Base-by-base conservation (phyloP, 2,888 invertebrate species). In the Tricholauxania praeusta region DNA sequence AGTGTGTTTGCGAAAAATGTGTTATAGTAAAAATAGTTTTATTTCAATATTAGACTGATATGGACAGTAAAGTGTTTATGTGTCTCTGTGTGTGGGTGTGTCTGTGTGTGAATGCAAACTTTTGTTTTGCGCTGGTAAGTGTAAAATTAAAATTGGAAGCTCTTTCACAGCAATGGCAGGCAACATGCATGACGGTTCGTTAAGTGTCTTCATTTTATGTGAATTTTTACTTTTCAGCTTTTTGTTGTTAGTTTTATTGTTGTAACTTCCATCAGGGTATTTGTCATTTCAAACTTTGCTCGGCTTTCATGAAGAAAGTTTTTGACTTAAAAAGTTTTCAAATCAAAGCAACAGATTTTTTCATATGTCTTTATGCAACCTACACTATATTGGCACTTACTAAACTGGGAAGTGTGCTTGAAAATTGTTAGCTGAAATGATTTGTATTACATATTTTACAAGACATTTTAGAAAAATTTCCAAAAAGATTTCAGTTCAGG, bases 81-180 rank as follows among this genome's bases (percentile, higher is more conserved):
- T 71, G 66, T 51, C 53, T 51, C 52, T 51, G 22, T 62, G 17
- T 68, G 69, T 69, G 32, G 55, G 15, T 69, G 17, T 72, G 47
- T 52, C n/a, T n/a, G 49, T 15, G 32, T 57, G 15, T 59, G 39
- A 22, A 51, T 55, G 65, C 48, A 53, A 72, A 67, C 77, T 75
- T 80, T 74, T 80, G 76, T 71, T 80, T 78, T 77, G 75, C 79
- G 77, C 80, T 81, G 79, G 81, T 82, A 79, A 80, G 81, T 82
- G 80, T 82, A 78, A 82, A 81, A 82, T 79, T 82, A 82, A 81
- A 81, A 81, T 79, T 74, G 77, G 81, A 79, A 80, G 75, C 80
- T 75, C 74, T 78, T 68, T 60, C 49, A 49, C n/a, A 72, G 74
- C 60, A 67, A n/a, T n/a, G 28, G 53, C 5, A 53, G 32, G 66